Evolutionary conservation across 2,113 vertebrate species (phyloP).

Genomic region (Trichechus manatus): DNA sequence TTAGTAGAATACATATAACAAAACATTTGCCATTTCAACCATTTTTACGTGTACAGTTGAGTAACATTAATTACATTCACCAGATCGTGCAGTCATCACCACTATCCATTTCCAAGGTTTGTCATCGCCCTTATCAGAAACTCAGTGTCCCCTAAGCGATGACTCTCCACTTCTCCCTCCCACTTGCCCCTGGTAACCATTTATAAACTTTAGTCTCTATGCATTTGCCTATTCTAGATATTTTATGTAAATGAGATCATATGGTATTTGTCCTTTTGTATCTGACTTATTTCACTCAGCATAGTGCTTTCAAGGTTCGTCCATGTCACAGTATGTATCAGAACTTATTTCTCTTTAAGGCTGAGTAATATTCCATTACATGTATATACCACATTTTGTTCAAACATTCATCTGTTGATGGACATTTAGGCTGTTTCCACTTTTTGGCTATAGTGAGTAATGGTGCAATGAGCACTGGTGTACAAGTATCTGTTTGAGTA

Average conservation of each 20-base stretch:
- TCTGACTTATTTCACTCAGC: too few relatives aligned
- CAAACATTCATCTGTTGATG: neutral
- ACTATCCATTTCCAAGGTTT: neutral
- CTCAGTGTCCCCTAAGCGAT: neutral
- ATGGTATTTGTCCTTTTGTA: too few relatives aligned
- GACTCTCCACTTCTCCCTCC: neutral
- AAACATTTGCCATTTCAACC: neutral
- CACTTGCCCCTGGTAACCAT: neutral
- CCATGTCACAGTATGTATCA: too few relatives aligned
- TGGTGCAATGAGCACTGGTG: neutral
- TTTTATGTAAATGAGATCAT: too few relatives aligned
- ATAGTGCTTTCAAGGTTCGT: too few relatives aligned
- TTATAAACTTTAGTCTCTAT: too few relatives aligned
- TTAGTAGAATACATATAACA: neutral
- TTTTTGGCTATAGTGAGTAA: neutral
- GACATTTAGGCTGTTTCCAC: neutral
- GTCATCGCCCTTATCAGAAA: neutral
- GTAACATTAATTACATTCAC: neutral
- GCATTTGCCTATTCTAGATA: too few relatives aligned
- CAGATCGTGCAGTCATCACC: neutral
- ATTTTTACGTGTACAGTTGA: neutral
- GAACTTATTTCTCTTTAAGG: too few relatives aligned
- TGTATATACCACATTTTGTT: neutral
- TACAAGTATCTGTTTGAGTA: neutral
- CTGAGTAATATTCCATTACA: too few relatives aligned